phyloP scores from a whole-genome alignment of 2,888 invertebrate genomes.

The Habrosyne pyritoides region DNA sequence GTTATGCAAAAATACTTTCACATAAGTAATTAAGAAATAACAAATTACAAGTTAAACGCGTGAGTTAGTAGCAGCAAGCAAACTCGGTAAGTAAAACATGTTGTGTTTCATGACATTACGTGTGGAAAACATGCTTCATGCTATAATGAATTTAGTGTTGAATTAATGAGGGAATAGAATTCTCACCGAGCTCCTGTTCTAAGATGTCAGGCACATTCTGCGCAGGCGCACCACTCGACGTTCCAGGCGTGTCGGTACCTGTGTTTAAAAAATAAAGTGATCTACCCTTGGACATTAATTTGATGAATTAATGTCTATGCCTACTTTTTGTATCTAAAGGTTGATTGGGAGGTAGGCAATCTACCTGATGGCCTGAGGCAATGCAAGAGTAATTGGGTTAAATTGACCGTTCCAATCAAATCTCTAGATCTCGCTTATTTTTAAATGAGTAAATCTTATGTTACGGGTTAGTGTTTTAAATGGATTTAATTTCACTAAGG shows the following conservation, averaged over 20 bases:
- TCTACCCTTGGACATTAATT: slow-evolving; percentile 23
- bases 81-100: slow-evolving; percentile 18
- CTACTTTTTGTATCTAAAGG: slow-evolving; percentile 1
- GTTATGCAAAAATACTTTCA: background rate
- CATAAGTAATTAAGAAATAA: background rate
- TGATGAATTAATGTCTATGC: slow-evolving; percentile 6
- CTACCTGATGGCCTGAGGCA: too few species aligned
- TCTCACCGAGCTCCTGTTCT: slow-evolving; percentile 77
- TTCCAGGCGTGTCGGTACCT: slow-evolving; percentile 72
- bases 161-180: slow-evolving; percentile 13
- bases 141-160: background rate
- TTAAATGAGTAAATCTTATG: too few species aligned
- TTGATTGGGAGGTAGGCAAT: too few species aligned
- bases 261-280: slow-evolving; percentile 39
- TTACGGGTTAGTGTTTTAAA: too few species aligned
- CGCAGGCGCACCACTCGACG: slow-evolving; percentile 50
- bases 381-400: too few species aligned
- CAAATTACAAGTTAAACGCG: background rate
- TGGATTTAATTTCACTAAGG: too few species aligned
- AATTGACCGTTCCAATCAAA: too few species aligned
- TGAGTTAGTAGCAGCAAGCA: slow-evolving; percentile 35
- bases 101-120: background rate
- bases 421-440: too few species aligned
- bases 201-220: slow-evolving; percentile 56
- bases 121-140: background rate